Base-by-base conservation (phyloP, 2,113 vertebrate species). In the Gadus macrocephalus region DNA sequence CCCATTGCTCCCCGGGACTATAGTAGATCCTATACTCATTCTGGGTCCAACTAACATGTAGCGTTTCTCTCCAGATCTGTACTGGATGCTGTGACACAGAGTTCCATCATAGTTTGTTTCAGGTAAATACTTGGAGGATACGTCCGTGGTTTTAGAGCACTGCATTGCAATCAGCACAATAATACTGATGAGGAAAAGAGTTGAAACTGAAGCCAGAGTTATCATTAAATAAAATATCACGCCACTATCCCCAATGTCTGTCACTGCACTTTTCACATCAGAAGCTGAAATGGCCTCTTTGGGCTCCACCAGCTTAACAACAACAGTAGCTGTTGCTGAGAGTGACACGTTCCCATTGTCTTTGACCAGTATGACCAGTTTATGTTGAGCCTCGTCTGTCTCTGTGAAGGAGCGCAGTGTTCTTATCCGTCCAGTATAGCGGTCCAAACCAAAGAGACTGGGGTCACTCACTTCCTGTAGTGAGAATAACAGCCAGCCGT, bases 31-130 rank as follows among this genome's bases (percentile, higher is more conserved):
- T 16, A 80, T 72, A 64, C 81, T 85, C 81, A 80, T 83, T 69
- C 83, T 83, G 56, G 85, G 83, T 68, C 81, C 73, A 76, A 87
- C 83, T 69, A 86, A 73, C 83, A 87, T 85, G 75, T 85, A 83
- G 0, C 70, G 72, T 71, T 82, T 83, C 70, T 87, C 82, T 76
- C 76, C 83, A 56, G 83, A 83, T 76, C 83, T 78, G 72, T 87
- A 75, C 60, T 79, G 74, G 61, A 81, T 55, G 53, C 53, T 55
- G 53, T 55, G 53, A 55, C 53, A 55, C 53, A 55, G 53, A 55
- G 53, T 55, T 16, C 53, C 53, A 55, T 55, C 53, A 16, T 55
- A 55, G 16, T 55, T 55, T 4, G 53, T 12, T 15, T 55, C 53
- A 3, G 11, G 53, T 55, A 55, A 55, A 55, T 55, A 16, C 22